A percentile compares a stretch with the other conserved stretches of the same genome.
These are phyloP conservation scores for Notodonta ziczac DNA, from an alignment of 2,888 invertebrate species.

Conservation along the genomic window DNA sequence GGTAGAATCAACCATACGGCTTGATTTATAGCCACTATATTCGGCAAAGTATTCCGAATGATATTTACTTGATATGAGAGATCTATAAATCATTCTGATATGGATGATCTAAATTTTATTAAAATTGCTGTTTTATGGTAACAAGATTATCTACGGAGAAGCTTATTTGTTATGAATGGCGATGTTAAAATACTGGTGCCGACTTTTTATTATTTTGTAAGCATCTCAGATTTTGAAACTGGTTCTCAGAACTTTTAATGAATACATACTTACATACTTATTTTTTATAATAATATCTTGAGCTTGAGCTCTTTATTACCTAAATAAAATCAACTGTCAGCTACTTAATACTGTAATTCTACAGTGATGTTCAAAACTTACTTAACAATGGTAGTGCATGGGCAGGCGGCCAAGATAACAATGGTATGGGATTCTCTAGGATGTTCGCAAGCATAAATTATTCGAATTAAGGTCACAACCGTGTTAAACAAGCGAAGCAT, in stretches of 20 bases:
- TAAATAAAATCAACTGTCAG: not conserved
- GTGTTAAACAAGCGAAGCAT: not conserved
- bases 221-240: not conserved
- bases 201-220: slow-evolving; percentile 1
- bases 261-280: too few relatives aligned
- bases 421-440: not conserved
- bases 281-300: too few relatives aligned
- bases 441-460: not conserved
- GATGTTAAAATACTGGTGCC: not conserved
- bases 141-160: not conserved
- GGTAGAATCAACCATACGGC: slow-evolving; percentile 14
- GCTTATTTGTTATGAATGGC: not conserved
- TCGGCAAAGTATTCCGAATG: slow-evolving; percentile 20
- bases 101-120: slow-evolving; percentile 2
- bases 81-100: slow-evolving; percentile 15
- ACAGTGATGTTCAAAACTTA: not conserved
- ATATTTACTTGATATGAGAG: slow-evolving; percentile 11
- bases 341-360: not conserved
- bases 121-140: not conserved
- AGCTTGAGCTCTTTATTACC: not conserved
- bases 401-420: not conserved
- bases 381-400: not conserved
- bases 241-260: not conserved
- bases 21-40: slow-evolving; percentile 25
- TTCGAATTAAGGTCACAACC: not conserved